Evolutionary conservation across 2,113 vertebrate species (phyloP), one percentile per base, ranked within the genome.

Genomic region (Aegithalos caudatus): DNA sequence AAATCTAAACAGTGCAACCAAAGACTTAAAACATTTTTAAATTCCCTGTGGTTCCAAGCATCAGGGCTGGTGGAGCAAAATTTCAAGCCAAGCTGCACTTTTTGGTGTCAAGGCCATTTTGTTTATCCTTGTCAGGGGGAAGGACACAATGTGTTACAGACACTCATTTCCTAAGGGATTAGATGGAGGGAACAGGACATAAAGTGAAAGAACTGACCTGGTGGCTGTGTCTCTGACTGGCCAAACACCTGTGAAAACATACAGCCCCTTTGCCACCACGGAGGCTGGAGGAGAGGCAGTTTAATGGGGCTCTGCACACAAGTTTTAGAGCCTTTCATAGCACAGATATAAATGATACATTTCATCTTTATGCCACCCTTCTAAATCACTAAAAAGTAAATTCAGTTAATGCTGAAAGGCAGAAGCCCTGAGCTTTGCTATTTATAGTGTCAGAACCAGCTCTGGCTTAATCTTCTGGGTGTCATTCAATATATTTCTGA

Each of bases 321-420:
- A 77, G 62, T 92, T 86, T 93, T 94, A 94, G 44, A 92, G 35
- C 90, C 80, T 74, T 92, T 92, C 94, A 51, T 51, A 70, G 47
- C 67, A 74, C 51, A 60, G 69, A 60, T 86, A 94, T 44, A 95
- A 94, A 90, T 81, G 90, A 95, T 94, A 94, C 85, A 88, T 96
- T 94, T 92, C 76, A 61, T 86, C 65, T 95, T 95, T 94, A 90
- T 64, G 42, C 76, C n/a, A 65, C 40, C 72, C 48, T 86, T 81
- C 61, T 94, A 93, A 96, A 94, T 90, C 85, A 88, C 76, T 37
- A 44, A 79, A 86, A 90, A 38, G 45, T 69, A 95, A 93, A 94
- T 88, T 56, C 88, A 54, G 57, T 71, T 92, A 90, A 78, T 69
- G 60, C 21, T 88, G 71, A 90, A 83, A 93, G 74, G 79, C 88